Base-by-base conservation (phyloP, 2,113 vertebrate species). In the Zapus hudsonius region DNA sequence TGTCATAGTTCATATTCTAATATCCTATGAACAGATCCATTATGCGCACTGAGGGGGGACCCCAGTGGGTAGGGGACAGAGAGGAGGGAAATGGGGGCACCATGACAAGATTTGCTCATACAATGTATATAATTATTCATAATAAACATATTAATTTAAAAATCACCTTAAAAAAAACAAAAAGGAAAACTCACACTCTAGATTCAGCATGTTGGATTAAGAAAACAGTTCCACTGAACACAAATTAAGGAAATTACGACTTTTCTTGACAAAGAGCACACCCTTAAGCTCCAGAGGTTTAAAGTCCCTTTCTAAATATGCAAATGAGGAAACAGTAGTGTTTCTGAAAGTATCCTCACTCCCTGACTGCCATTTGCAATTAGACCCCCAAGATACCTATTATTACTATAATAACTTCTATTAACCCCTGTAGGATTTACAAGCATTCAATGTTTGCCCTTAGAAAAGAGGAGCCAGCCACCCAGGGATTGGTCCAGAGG, bases 271-370 rank as follows among this genome's bases (percentile, higher is more conserved):
- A 78, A 38, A 93, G 17, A n/a, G 27, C 72, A 73, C 8, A 4
- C 13, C 20, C 63, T 4, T 42, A 40, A 33, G 36, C 9, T 52
- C 42, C 22, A 55, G 27, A 70, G n/a, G n/a, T n/a, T n/a, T n/a
- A n/a, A n/a, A n/a, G n/a, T n/a, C n/a, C n/a, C n/a, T 61, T 73
- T 78, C n/a, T 89, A 73, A 78, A 44, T 91, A 74, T 36, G 83
- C 31, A 86, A 78, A 67, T 55, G 29, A n/a, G 6, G 36, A 25
- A 13, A 63, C 31, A 31, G 27, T 25, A 61, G 70, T 44, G 38
- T 75, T 61, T 76, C 66, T 25, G 44, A 55, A 74, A 84, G 22
- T 2, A 42, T 2, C 4, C 2, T 93, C 70, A n/a, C 2, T 55
- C 36, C 0, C 23, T 84, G 42, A 7, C 12, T 66, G 17, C 5